phyloP scores from a whole-genome alignment of 1,140 invertebrate species.

The Telenomus remus region DNA sequence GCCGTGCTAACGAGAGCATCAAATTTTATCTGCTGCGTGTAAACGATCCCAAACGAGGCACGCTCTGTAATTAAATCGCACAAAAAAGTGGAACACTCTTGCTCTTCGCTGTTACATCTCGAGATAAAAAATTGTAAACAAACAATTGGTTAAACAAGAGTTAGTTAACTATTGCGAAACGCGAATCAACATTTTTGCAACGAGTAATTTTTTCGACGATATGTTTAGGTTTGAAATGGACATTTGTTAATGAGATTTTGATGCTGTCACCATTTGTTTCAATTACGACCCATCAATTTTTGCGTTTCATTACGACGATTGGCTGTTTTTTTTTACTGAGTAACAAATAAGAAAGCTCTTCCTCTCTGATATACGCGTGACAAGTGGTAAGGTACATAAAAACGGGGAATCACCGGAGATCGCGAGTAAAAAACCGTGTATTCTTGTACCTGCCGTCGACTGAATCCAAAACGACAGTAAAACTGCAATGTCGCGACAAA shows the following conservation, averaged over 20 bases:
- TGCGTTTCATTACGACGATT: neutral
- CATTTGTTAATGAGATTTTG: neutral
- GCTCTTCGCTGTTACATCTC: too few relatives aligned
- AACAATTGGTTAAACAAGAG: too few relatives aligned
- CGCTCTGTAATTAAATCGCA: too few relatives aligned
- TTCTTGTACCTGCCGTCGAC: conserved; percentile 12
- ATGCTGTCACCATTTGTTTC: conserved; percentile 7
- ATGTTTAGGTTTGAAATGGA: too few relatives aligned
- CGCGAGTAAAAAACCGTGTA: neutral
- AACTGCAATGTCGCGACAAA: conserved; percentile 19
- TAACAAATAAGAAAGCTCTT: conserved; percentile 28
- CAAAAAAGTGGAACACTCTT: too few relatives aligned
- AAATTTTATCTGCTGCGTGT: conserved; percentile 1
- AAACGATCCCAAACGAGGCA: neutral
- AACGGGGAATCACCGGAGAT: conserved; percentile 15
- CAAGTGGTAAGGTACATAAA: conserved; percentile 19
- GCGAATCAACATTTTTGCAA: too few relatives aligned
- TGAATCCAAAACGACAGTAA: conserved; percentile 20
- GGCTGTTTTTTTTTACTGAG: too few relatives aligned
- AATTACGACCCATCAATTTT: conserved; percentile 21
- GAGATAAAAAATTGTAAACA: too few relatives aligned
- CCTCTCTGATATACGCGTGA: neutral
- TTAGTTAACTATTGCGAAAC: too few relatives aligned
- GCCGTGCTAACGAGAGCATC: conserved; percentile 19
- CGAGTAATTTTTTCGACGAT: too few relatives aligned